A percentile compares a stretch with the other conserved stretches of the same genome.
Evolutionary conservation across 2,888 invertebrate species (phyloP).

Genomic region (Dioctria rufipes): DNA sequence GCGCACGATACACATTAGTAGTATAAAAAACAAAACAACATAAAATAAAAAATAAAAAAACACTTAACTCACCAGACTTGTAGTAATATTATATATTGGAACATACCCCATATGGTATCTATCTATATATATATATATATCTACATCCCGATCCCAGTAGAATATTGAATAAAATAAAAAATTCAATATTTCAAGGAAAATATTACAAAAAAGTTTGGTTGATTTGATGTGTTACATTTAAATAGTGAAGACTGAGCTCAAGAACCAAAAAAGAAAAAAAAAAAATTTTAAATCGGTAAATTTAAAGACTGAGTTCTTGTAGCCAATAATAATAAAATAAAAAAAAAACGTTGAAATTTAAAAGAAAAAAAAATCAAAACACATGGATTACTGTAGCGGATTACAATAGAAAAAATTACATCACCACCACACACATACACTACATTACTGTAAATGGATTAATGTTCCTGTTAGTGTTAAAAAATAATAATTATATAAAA

Average conservation of each 20-base stretch:
- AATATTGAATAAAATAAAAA: background rate
- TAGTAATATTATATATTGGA: background rate
- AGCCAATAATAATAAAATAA: constrained; percentile 14
- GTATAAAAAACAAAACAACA: background rate
- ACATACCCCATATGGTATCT: background rate
- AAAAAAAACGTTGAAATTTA: constrained; percentile 1
- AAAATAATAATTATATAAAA: constrained; percentile 13
- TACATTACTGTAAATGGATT: constrained; percentile 44
- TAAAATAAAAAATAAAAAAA: background rate
- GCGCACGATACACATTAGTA: background rate
- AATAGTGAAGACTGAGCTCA: constrained; percentile 53
- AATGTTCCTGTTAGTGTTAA: constrained; percentile 53
- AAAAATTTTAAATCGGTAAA: background rate
- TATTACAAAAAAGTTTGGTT: constrained; percentile 11
- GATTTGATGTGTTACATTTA: background rate
- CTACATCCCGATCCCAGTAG: too few species aligned
- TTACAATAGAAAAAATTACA: constrained; percentile 10
- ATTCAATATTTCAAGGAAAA: background rate
- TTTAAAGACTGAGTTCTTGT: constrained; percentile 52
- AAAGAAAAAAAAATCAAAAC: background rate
- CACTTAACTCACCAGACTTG: background rate
- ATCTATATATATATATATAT: too few species aligned
- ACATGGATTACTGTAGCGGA: background rate
- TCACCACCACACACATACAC: background rate
- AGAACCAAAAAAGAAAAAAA: constrained; percentile 18